A percentile compares a stretch with the other conserved stretches of the same genome.
These are phyloP conservation scores for Clusia tigrina DNA, from an alignment of 2,888 invertebrate genomes.

Conservation along the genomic window DNA sequence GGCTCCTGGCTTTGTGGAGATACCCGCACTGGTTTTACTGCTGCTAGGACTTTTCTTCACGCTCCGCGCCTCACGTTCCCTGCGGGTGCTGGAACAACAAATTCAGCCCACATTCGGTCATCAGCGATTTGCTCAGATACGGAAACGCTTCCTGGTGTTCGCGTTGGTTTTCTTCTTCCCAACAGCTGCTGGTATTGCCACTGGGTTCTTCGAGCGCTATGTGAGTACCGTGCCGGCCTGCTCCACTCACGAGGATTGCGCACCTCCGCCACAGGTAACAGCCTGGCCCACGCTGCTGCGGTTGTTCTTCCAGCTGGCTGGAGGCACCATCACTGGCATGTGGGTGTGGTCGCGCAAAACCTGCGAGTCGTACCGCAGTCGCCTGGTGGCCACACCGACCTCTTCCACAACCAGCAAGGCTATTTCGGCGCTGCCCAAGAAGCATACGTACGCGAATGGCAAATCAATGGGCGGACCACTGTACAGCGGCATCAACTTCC, in stretches of 20 bases:
- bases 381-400: slow-evolving; percentile 54
- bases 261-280: slow-evolving; percentile 46
- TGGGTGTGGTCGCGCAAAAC: slow-evolving; percentile 65
- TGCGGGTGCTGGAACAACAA: slow-evolving; percentile 58
- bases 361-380: slow-evolving; percentile 62
- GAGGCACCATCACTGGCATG: slow-evolving; percentile 62
- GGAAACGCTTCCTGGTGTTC: slow-evolving; percentile 60
- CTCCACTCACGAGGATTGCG: slow-evolving; percentile 55
- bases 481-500: slow-evolving; percentile 63
- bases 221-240: slow-evolving; percentile 54
- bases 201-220: slow-evolving; percentile 57
- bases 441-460: slow-evolving; percentile 48
- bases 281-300: slow-evolving; percentile 55
- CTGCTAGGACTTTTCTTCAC: slow-evolving; percentile 59
- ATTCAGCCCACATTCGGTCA: slow-evolving; percentile 57
- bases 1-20: slow-evolving; percentile 64
- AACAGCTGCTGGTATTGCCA: slow-evolving; percentile 54
- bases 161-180: slow-evolving; percentile 61
- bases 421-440: slow-evolving; percentile 53
- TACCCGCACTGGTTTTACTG: slow-evolving; percentile 57
- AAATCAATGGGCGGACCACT: slow-evolving; percentile 49
- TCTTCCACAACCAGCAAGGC: slow-evolving; percentile 54
- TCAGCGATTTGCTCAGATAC: slow-evolving; percentile 62
- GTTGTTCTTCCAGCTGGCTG: slow-evolving; percentile 59
- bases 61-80: slow-evolving; percentile 59